phyloP scores from a whole-genome alignment of 2,113 vertebrate genomes.

The Chinchilla lanigera region DNA sequence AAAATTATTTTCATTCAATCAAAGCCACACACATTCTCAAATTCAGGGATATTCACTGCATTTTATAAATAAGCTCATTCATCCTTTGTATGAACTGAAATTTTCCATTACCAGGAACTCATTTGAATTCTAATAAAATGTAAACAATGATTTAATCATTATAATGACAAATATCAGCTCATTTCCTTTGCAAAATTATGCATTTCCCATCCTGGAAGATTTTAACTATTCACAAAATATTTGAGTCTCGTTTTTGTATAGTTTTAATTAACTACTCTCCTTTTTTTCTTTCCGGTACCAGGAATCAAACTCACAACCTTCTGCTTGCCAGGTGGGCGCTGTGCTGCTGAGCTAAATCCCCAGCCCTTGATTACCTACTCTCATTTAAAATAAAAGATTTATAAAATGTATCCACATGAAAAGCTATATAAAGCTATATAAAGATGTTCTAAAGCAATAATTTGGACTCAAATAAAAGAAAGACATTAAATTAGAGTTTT shows the following conservation, averaged over 20 bases:
- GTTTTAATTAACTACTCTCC: neutral
- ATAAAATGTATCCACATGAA: neutral
- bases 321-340: no score
- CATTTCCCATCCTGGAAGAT: neutral
- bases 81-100: neutral
- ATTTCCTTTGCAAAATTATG: neutral
- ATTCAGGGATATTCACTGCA: neutral
- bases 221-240: neutral
- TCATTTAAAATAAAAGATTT: constrained; percentile 1
- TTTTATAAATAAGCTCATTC: neutral
- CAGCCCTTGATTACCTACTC: no score
- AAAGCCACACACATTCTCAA: neutral
- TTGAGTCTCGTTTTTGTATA: neutral
- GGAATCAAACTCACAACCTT: no score
- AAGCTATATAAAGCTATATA: neutral
- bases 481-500: neutral
- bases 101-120: neutral
- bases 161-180: neutral
- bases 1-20: constrained; percentile 34
- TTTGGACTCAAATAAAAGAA: neutral
- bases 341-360: no score
- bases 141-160: constrained; percentile 15
- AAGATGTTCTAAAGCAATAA: neutral
- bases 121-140: neutral
- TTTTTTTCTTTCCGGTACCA: no score